Base-by-base conservation (phyloP, 2,113 vertebrate species). In the Centropus bengalensis region DNA sequence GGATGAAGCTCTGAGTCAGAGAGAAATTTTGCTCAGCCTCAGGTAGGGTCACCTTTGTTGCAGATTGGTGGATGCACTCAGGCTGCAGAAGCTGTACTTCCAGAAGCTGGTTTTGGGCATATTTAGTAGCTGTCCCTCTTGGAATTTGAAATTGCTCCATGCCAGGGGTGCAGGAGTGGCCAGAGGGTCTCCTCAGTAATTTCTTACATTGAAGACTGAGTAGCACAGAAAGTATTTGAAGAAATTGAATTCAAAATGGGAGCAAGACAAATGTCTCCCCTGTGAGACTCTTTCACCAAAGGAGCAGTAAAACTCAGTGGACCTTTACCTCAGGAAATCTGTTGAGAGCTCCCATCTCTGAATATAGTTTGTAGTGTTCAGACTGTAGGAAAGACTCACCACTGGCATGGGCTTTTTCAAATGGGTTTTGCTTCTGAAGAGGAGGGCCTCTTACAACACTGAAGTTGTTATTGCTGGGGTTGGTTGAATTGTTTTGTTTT, bases 201-300 rank as follows among this genome's bases (percentile, higher is more conserved):
- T 87, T 82, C 19, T 63, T 27, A 9, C 5, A 0, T 18, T 44
- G 32, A 17, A 71, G 26, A 66, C 5, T 38, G 27, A 28, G 13
- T 44, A 73, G 23, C 16, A 60, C 6, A 44, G 27, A 36, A 69
- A 40, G 10, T 62, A 80, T 36, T 10, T 82, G 30, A 88, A 73
- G 49, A 86, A 83, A 70, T 4, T 76, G 20, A 83, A 92, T 77
- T 88, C 28, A 69, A 78, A 94, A 63, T 13, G 38, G 32, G 8
- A 88, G 6, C 21, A 83, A 83, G 79, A 56, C 32, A 56, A 42
- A 30, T 24, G 15, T 52, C 32, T 89, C 22, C 26, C 8, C 45
- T 75, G 47, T 79, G n/a, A 30, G 76, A 36, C 2, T 49, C 17
- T 42, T 86, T 89, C 15, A 38, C 33, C 24, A 32, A 70, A 81